Evolutionary conservation across 2,888 invertebrate species (phyloP), one percentile per base, ranked within the genome.

Genomic region (Leptarthrus brevirostris): DNA sequence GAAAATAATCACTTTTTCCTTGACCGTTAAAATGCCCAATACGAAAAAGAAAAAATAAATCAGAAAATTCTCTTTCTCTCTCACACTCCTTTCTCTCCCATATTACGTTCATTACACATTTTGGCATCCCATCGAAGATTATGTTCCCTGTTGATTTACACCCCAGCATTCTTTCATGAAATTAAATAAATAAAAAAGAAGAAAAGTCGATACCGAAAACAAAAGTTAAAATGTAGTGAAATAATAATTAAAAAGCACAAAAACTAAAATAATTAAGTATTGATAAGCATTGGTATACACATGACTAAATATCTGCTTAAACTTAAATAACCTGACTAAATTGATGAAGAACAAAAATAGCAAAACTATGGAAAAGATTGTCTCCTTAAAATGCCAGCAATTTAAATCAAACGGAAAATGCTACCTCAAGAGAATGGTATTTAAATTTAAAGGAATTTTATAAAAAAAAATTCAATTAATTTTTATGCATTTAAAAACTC

Each of bases 341-440:
- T 53, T 53, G 4, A 66, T 47, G 49, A 44, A 66, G 49, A 66
- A 44, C 26, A 30, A n/a, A 66, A 34, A 34, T 61, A 66, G 66
- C 70, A 52, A 53, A 76, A 70, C 58, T 76, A 76, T 76, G 75
- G 75, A 58, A 76, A 76, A 76, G 69, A 74, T 74, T 76, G 71
- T 74, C 75, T 74, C 73, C 61, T 75, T 79, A 76, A 78, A 77
- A 75, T 73, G 74, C 70, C 77, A 76, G 74, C 77, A 76, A 77
- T 77, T 78, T 75, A 78, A 77, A 77, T 72, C 77, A 77, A 77
- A 77, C 71, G 79, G 77, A 76, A 77, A 77, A 77, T 77, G 74
- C 77, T 77, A 76, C 78, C 47, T 76, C 75, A 78, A 76, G 76
- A 76, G 72, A 73, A 78, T 76, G 79, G 77, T 78, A 78, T 74